Evolutionary conservation across 2,888 invertebrate species (phyloP).

Genomic region (Rhagophthalmus giganteus): DNA sequence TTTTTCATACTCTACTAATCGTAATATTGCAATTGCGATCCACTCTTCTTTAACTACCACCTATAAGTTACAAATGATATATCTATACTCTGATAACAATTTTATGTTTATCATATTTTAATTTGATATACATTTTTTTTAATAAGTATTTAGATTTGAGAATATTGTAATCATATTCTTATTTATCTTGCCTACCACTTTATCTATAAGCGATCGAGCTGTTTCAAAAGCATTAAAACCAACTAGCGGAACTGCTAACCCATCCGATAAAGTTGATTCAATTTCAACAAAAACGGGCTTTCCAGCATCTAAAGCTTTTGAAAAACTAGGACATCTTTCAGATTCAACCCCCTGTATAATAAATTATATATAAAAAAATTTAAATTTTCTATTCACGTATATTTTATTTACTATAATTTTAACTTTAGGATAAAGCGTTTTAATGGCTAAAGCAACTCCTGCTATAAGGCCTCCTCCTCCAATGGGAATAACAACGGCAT

Average conservation of each 20-base stretch:
- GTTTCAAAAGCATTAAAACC: slow-evolving; percentile 71
- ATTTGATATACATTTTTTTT: no score
- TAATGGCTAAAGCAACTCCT: slow-evolving; percentile 86
- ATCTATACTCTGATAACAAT: no score
- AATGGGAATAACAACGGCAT: slow-evolving; percentile 89
- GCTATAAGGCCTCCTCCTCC: slow-evolving; percentile 95
- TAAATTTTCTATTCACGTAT: no score
- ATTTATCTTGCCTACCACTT: slow-evolving; percentile 65
- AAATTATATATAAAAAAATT: no score
- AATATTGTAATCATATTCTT: no score
- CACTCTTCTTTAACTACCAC: slow-evolving; percentile 65
- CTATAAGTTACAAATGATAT: slow-evolving; percentile 46
- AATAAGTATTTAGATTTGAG: no score
- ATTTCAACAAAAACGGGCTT: slow-evolving; percentile 60
- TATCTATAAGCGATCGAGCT: slow-evolving; percentile 64
- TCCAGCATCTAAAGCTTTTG: slow-evolving; percentile 62
- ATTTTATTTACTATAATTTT: slow-evolving; percentile 76
- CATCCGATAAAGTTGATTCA: slow-evolving; percentile 68
- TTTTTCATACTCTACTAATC: slow-evolving; percentile 68
- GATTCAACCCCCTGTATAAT: slow-evolving; percentile 79
- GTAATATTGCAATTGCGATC: slow-evolving; percentile 66
- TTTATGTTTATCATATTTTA: no score
- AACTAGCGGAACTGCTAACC: slow-evolving; percentile 69
- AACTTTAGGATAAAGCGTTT: slow-evolving; percentile 79
- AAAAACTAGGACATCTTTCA: slow-evolving; percentile 87